These are phyloP conservation scores for Pithys albifrons DNA, from an alignment of 2,113 vertebrate genomes.

Conservation along the genomic window DNA sequence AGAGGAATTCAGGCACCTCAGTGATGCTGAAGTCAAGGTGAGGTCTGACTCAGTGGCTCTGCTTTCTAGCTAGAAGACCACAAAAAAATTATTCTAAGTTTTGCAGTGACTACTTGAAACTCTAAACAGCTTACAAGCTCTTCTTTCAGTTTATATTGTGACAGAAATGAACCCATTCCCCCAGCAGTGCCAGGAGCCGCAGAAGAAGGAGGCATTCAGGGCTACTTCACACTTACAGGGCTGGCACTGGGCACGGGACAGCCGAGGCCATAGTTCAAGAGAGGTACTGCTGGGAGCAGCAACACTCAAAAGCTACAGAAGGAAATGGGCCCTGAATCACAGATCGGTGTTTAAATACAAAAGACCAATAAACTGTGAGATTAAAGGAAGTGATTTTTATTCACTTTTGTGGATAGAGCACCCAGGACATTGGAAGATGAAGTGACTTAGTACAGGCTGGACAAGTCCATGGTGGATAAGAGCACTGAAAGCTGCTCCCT, in stretches of 20 bases:
- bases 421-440: neutral
- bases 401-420: neutral
- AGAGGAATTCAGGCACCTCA: neutral
- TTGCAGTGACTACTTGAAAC: neutral
- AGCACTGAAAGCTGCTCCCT: neutral
- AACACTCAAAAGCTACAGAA: rapidly evolving
- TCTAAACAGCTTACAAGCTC: neutral
- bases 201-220: neutral
- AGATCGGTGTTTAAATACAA: neutral
- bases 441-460: neutral
- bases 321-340: neutral
- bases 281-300: neutral
- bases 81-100: neutral
- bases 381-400: neutral
- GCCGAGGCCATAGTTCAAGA: rapidly evolving
- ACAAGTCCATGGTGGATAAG: neutral
- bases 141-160: neutral
- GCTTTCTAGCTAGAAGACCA: neutral
- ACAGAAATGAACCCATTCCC: neutral
- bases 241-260: neutral
- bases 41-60: neutral
- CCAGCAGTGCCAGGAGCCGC: neutral
- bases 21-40: neutral
- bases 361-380: neutral
- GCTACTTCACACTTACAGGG: neutral